A percentile compares a stretch with the other conserved stretches of the same genome.
Conservation (phyloP, 2,888 invertebrate genomes). For the Metacarcinus magister region DNA sequence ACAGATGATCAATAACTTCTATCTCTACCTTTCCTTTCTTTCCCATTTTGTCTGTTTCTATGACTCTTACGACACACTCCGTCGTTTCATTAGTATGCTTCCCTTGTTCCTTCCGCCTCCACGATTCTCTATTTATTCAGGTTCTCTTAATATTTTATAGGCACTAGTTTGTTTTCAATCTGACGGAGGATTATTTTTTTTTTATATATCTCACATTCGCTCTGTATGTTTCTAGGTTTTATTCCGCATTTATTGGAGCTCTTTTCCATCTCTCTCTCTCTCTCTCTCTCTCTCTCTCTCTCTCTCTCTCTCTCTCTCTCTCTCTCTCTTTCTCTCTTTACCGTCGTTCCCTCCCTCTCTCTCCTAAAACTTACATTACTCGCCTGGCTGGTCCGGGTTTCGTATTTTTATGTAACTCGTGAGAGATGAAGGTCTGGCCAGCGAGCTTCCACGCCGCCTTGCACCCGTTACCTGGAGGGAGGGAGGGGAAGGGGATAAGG, state of each 20-base stretch:
- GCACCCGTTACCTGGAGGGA: neutral
- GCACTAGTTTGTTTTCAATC: neutral
- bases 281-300: neutral
- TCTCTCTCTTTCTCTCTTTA: constrained; percentile 14
- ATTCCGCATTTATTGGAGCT: too few species aligned
- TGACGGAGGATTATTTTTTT: neutral
- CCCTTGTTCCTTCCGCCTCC: neutral
- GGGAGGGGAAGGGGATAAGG: neutral
- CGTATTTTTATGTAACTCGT: neutral
- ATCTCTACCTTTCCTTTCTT: neutral
- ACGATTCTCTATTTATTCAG: neutral
- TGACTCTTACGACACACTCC: neutral
- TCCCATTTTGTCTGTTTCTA: neutral
- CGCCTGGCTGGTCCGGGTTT: neutral
- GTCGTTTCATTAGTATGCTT: neutral
- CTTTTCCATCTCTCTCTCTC: neutral
- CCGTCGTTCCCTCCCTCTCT: neutral
- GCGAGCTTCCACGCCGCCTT: neutral
- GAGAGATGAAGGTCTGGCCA: neutral
- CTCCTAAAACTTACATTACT: neutral
- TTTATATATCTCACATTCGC: neutral
- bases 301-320: constrained; percentile 11
- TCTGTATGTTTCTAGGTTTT: neutral
- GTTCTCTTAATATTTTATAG: neutral
- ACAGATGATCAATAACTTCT: neutral